A percentile compares a stretch with the other conserved stretches of the same genome.
phyloP scores from a whole-genome alignment of 2,113 vertebrate species.

The Herpetotheres cachinnans region DNA sequence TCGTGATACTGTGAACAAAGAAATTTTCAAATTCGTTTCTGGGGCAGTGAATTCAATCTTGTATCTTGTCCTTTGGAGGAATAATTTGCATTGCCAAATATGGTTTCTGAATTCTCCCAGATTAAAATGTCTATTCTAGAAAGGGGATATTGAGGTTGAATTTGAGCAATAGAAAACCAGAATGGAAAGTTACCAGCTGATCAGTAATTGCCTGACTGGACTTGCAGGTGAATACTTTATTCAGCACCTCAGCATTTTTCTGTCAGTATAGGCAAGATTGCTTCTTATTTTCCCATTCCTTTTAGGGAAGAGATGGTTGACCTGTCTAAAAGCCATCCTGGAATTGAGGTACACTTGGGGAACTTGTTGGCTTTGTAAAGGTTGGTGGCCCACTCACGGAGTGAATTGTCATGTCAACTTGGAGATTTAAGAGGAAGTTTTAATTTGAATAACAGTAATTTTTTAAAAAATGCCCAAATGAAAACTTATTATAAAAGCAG shows the following conservation, averaged over 20 bases:
- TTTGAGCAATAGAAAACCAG: conserved; percentile 20
- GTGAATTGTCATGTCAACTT: conserved; percentile 39
- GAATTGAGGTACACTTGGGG: background rate
- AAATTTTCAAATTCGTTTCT: background rate
- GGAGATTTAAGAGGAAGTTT: background rate
- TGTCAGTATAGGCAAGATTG: background rate
- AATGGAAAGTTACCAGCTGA: conserved; percentile 34
- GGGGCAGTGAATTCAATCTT: conserved; percentile 24
- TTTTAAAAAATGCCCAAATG: background rate
- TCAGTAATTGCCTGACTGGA: background rate
- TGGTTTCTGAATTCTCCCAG: conserved; percentile 44
- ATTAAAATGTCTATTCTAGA: conserved; percentile 40
- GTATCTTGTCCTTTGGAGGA: conserved; percentile 41
- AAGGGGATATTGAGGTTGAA: conserved; percentile 20
- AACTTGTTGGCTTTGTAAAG: background rate
- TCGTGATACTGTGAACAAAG: conserved; percentile 28
- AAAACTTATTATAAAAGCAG: conserved; percentile 9
- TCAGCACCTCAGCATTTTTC: conserved; percentile 30
- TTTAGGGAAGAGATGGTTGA: background rate
- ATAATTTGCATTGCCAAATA: conserved; percentile 40
- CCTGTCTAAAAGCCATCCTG: background rate
- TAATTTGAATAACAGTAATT: conserved; percentile 1
- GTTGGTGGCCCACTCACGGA: background rate
- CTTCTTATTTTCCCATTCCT: background rate
- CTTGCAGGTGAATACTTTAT: conserved; percentile 10